phyloP scores from a whole-genome alignment of 2,113 vertebrate species.

The Origma solitaria region DNA sequence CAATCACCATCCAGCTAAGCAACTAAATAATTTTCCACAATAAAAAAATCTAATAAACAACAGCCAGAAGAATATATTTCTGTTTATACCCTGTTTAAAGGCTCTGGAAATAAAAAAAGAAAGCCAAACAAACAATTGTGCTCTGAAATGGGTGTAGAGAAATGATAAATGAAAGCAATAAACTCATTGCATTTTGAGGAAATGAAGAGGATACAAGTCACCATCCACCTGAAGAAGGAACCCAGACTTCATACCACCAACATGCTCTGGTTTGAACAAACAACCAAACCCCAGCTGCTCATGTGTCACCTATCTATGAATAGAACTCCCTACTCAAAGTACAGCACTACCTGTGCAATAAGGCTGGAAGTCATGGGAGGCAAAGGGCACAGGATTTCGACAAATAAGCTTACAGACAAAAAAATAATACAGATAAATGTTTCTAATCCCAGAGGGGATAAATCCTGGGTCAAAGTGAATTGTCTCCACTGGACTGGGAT shows the following conservation, averaged over 20 bases:
- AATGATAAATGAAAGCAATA: background rate
- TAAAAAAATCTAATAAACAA: background rate
- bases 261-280: background rate
- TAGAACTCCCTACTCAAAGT: background rate
- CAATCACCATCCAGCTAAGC: background rate
- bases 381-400: background rate
- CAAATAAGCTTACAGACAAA: background rate
- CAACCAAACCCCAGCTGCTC: background rate
- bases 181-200: background rate
- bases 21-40: background rate
- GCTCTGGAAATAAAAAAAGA: background rate
- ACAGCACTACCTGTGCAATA: background rate
- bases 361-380: background rate
- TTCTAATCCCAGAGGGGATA: background rate
- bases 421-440: background rate
- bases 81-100: background rate
- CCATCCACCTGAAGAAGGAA: background rate
- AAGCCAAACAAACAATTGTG: background rate
- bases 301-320: background rate
- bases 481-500: background rate
- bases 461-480: background rate
- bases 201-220: accelerated
- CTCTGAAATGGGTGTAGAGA: background rate
- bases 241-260: background rate
- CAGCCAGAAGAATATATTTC: background rate